phyloP scores from a whole-genome alignment of 2,113 vertebrate species.

The Nycticebus coucang region DNA sequence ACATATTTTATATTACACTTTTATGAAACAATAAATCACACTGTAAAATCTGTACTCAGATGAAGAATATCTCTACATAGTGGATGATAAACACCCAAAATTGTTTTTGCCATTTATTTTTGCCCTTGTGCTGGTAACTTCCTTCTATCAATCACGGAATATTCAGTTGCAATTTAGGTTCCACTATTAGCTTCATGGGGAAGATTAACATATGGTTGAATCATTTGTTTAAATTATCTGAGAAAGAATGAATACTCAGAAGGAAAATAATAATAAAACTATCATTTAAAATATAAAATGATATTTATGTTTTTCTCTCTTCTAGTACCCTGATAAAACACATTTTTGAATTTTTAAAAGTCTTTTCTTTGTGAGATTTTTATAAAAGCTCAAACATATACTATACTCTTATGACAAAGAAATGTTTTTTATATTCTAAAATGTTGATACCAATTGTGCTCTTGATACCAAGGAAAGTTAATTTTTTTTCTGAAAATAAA shows the following conservation, averaged over 20 bases:
- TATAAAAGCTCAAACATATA: not conserved
- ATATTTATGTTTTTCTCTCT: not conserved
- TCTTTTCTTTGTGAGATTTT: not conserved
- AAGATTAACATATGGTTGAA: not conserved
- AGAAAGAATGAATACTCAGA: not conserved
- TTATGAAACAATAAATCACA: constrained; percentile 41
- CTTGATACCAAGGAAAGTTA: not conserved
- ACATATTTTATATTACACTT: not conserved
- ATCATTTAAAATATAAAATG: not conserved
- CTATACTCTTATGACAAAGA: not conserved
- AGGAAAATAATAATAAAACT: not conserved
- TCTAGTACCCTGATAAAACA: not conserved
- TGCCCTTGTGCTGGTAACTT: not conserved
- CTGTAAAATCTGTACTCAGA: not conserved
- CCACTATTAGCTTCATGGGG: not conserved
- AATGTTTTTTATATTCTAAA: not conserved
- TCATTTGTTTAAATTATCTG: not conserved
- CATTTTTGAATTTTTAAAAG: not conserved
- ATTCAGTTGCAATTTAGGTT: not conserved
- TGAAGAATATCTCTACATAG: not conserved
- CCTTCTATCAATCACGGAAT: not conserved
- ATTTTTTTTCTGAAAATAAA: not conserved
- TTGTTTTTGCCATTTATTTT: not conserved
- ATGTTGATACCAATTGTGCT: not conserved
- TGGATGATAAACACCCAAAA: not conserved